A percentile compares a stretch with the other conserved stretches of the same genome.
Evolutionary conservation across 2,888 invertebrate genomes (phyloP).

Genomic region (Seira ritae): DNA sequence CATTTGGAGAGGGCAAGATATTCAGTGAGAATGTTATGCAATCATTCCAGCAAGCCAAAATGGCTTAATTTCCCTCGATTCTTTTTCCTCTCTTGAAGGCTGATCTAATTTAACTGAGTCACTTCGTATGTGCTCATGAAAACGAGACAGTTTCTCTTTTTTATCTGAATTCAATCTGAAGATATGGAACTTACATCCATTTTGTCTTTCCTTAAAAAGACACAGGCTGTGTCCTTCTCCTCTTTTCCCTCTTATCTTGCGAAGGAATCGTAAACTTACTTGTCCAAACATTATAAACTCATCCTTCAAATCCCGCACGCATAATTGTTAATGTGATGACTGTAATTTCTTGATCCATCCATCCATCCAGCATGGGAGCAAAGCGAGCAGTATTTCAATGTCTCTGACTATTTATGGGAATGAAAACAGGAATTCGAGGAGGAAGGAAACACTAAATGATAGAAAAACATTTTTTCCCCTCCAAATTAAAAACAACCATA

Average conservation of each 20-base stretch:
- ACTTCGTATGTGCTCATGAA: neutral
- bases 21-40: no score
- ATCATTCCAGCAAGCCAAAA: no score
- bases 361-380: neutral
- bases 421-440: neutral
- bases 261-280: constrained; percentile 43
- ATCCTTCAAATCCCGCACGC: constrained; percentile 48
- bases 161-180: constrained; percentile 4
- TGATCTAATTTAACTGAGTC: neutral
- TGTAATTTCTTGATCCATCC: constrained; percentile 49
- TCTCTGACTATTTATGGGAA: constrained; percentile 4
- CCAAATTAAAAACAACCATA: constrained; percentile 8
- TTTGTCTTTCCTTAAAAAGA: constrained; percentile 45
- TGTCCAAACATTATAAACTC: constrained; percentile 59
- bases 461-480: neutral
- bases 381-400: neutral
- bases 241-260: constrained; percentile 35
- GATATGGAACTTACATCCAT: constrained; percentile 45
- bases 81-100: neutral
- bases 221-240: constrained; percentile 1
- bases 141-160: neutral
- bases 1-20: no score
- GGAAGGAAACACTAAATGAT: constrained; percentile 11
- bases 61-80: no score
- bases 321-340: constrained; percentile 60